These are phyloP conservation scores for Paradisaea rubra DNA, from an alignment of 2,113 vertebrate genomes.

Conservation along the genomic window DNA sequence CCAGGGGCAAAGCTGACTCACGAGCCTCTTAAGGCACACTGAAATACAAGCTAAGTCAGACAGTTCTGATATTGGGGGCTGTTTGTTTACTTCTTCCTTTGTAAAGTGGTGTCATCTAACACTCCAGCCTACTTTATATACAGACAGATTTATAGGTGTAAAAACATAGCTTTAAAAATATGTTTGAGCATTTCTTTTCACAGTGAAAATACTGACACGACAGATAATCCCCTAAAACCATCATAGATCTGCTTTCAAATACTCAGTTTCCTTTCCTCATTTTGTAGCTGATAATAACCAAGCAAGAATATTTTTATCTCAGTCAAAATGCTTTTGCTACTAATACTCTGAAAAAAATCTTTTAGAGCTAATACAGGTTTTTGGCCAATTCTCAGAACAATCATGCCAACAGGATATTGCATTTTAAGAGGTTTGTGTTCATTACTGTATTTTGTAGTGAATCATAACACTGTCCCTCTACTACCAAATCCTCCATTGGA, in stretches of 20 bases:
- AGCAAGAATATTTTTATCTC: background rate
- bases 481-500: background rate
- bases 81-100: background rate
- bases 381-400: background rate
- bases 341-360: background rate
- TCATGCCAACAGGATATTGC: background rate
- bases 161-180: background rate
- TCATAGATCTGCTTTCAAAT: background rate
- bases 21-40: background rate
- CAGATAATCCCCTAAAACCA: background rate
- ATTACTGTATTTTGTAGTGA: background rate
- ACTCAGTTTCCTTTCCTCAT: background rate
- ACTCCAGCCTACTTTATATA: background rate
- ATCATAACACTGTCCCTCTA: background rate
- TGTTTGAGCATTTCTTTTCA: background rate
- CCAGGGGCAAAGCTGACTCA: background rate
- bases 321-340: background rate
- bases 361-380: background rate
- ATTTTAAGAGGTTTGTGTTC: conserved; percentile 1
- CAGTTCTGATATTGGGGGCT: background rate
- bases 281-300: background rate
- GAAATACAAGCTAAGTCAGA: background rate
- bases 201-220: background rate
- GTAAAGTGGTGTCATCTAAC: background rate
- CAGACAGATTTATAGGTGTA: background rate